Evolutionary conservation across 2,113 vertebrate genomes (phyloP), one percentile per base, ranked within the genome.

Genomic region (Grus americana): DNA sequence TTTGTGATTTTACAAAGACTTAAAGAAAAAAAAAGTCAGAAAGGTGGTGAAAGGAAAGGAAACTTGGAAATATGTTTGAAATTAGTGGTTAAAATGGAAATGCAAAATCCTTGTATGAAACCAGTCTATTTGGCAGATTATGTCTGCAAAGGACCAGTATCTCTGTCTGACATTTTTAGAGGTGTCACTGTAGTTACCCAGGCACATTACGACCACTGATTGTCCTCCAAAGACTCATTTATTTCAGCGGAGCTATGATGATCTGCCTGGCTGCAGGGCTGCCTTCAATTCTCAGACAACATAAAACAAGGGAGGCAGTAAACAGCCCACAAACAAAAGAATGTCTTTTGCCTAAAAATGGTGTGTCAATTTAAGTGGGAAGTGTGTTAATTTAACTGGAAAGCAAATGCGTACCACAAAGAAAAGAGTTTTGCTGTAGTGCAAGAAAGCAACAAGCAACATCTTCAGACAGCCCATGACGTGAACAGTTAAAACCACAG

Each of bases 131-230:
- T 2, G 0, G 54, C 81, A 90, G 62, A 78, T 79, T 57, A 42
- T 49, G 44, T 75, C 74, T 93, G 27, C 40, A 78, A 85, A 95
- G 62, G 58, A 82, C 58, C 44, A 32, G 54, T 88, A 82, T 91
- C 90, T 95, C 76, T 94, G 44, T 67, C 10, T 96, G 78, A 87
- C 87, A 49, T 72, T 93, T 95, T 97, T 79, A 94, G 58, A 94
- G 62, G 66, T 91, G 74, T 76, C 93, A 85, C 62, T 88, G 74
- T 75, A 79, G 87, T 90, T 95, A 88, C 32, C 40, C 81, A 94
- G 66, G 84, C 84, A 79, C 36, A 44, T 94, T 94, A 94, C 1
- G 7, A 66, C 49, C 91, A 68, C 68, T 89, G 86, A 90, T 95
- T 93, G 71, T 80, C 66, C 94, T 97, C 83, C 21, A 62, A 92